Base-by-base conservation (phyloP, 2,113 vertebrate species). In the Himantopus leucocephalus region DNA sequence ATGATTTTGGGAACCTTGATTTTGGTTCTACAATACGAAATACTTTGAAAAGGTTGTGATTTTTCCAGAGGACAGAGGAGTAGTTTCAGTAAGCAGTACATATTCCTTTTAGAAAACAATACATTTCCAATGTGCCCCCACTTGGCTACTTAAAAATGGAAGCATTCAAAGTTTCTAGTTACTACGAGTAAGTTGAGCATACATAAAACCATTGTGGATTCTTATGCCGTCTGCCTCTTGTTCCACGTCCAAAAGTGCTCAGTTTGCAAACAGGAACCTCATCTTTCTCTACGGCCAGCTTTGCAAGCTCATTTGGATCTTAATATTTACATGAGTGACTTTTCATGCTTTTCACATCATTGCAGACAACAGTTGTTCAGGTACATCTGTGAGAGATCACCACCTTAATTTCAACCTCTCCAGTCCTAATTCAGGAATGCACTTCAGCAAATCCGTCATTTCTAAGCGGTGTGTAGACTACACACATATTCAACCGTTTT, bases 391-490 rank as follows among this genome's bases (percentile, higher is more conserved):
- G 43, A 93, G 78, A 68, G 45, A 37, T 93, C 78, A 71, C 32
- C 35, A 73, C 39, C 48, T 93, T 76, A 30, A 53, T 73, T 82
- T 70, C 47, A 37, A 3, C 32, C 37, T 88, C 66, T 88, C 43
- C 24, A 3, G 22, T 90, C 82, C 56, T 73, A 76, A 58, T 45
- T 68, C 78, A 88, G 82, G 75, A 90, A 80, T 66, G 63, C 37
- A 55, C 47, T 94, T 60, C 85, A 90, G 48, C 58, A 88, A 90
- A 95, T 93, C 81, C 78, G 86, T 92, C 63, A 83, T 62, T 80
- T 73, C 45, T 55, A 76, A 85, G 35, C 41, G 5, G 2, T 12
- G 15, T 34, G 56, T 21, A 74, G 59, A 52, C 43, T 75, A 47
- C 67, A 77, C 55, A n/a, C 32, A 63, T 62, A 55, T n/a, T 43